Percentiles rank a stretch among this genome's conserved stretches.
Evolutionary conservation across 2,113 vertebrate genomes (phyloP).

Genomic region (Pseudopipra pipra): DNA sequence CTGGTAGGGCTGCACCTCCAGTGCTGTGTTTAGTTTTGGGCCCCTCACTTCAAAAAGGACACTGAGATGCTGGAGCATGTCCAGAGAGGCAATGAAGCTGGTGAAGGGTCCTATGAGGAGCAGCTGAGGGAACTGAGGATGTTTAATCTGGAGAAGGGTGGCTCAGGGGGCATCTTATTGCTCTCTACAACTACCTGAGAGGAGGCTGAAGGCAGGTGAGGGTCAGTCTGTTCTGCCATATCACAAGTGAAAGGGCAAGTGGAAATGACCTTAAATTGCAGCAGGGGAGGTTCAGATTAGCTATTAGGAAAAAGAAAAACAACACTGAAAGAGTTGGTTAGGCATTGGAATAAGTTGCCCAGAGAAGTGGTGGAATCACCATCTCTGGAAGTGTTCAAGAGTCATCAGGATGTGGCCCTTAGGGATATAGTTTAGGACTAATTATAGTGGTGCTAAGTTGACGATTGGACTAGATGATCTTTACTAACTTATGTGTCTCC

Average conservation of each 20-base stretch:
- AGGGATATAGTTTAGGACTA: not conserved
- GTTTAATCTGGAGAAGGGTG: not conserved
- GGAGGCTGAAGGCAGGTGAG: not conserved
- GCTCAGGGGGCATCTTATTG: not conserved
- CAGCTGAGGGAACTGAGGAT: not conserved
- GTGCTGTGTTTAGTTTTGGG: not conserved
- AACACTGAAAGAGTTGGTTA: not conserved
- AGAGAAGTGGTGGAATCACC: not conserved
- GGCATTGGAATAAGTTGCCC: not conserved
- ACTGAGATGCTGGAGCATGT: not conserved
- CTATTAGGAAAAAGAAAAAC: not conserved
- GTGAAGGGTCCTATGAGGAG: not conserved
- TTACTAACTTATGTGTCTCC: not conserved
- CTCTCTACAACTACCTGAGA: not conserved
- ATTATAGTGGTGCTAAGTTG: not conserved
- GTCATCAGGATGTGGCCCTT: not conserved
- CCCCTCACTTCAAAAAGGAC: not conserved
- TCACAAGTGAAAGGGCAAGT: not conserved
- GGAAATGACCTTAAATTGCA: not conserved
- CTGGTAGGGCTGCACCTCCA: not conserved
- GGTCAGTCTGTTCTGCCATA: accelerated
- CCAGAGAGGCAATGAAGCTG: too few species aligned
- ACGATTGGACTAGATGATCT: not conserved
- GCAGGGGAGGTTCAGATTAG: not conserved
- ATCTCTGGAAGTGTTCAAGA: not conserved